phyloP scores from a whole-genome alignment of 2,797 vertebrate species.

The Podargus strigoides region DNA sequence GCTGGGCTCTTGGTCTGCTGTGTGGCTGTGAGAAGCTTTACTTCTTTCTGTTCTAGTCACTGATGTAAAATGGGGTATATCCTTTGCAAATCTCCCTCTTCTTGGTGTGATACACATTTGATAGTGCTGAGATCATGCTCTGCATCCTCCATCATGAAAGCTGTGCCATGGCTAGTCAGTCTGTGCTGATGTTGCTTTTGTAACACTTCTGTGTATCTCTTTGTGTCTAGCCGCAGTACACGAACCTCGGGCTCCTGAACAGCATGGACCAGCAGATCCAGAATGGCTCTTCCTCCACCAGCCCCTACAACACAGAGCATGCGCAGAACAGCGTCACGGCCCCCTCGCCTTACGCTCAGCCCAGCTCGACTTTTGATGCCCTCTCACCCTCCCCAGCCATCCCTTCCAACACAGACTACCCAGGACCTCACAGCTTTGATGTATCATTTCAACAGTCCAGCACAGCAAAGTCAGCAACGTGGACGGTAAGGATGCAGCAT shows the following conservation, averaged over 20 bases:
- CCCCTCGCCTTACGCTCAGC: conserved; percentile 95
- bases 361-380: conserved; percentile 97
- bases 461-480: conserved; percentile 97
- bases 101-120: fast-evolving
- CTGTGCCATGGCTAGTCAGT: fast-evolving
- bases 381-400: conserved; percentile 96
- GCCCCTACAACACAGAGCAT: conserved; percentile 95
- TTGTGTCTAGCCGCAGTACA: conserved; percentile 87
- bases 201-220: not conserved
- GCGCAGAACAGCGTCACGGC: conserved; percentile 93
- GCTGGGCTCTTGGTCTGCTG: not conserved
- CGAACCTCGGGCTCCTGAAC: conserved; percentile 97
- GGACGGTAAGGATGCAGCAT: conserved; percentile 86
- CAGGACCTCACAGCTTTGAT: conserved; percentile 95
- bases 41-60: not conserved
- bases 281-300: conserved; percentile 95
- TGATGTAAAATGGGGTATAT: not conserved
- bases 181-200: not conserved
- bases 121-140: not conserved
- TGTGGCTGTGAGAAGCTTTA: not conserved
- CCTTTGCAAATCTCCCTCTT: not conserved
- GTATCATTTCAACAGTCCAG: conserved; percentile 99
- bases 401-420: conserved; percentile 99
- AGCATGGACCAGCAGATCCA: conserved; percentile 98
- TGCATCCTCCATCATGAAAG: not conserved